Percentiles rank a stretch among this genome's conserved stretches.
phyloP scores from a whole-genome alignment of 2,797 vertebrate species.

The Poecilia gillii region DNA sequence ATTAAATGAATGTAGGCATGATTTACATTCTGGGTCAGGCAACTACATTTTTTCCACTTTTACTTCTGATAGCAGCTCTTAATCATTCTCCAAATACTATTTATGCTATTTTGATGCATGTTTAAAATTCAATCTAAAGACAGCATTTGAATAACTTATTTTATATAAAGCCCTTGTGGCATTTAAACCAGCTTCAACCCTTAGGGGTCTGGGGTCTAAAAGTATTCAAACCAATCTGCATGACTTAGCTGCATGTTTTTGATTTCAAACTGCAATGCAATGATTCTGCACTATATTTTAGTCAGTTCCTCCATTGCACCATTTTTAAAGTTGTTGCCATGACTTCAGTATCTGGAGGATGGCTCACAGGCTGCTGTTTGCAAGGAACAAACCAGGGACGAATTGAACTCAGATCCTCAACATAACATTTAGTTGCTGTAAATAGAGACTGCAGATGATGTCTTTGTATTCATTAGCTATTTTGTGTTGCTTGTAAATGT shows the following conservation, averaged over 20 bases:
- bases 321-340: slow-evolving; percentile 75
- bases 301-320: slow-evolving; percentile 29
- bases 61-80: slow-evolving; percentile 16
- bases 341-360: slow-evolving; percentile 61
- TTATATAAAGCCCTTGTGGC: background rate
- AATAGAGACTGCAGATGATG: background rate
- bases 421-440: background rate
- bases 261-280: slow-evolving; percentile 32
- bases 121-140: background rate
- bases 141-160: slow-evolving; percentile 6
- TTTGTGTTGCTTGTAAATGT: slow-evolving; percentile 3
- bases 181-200: background rate
- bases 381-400: slow-evolving; percentile 43
- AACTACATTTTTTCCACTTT: slow-evolving; percentile 11
- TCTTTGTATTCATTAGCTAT: background rate
- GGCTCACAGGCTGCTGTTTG: slow-evolving; percentile 54
- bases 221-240: background rate
- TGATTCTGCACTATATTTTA: slow-evolving; percentile 35
- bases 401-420: slow-evolving; percentile 50
- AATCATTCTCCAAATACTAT: slow-evolving; percentile 24
- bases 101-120: slow-evolving; percentile 8
- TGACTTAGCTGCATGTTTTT: slow-evolving; percentile 19
- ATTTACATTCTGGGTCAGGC: slow-evolving; percentile 21
- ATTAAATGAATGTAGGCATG: slow-evolving; percentile 20
- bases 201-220: no score